phyloP scores from a whole-genome alignment of 1,140 invertebrate species.

The Drosophila funebris region DNA sequence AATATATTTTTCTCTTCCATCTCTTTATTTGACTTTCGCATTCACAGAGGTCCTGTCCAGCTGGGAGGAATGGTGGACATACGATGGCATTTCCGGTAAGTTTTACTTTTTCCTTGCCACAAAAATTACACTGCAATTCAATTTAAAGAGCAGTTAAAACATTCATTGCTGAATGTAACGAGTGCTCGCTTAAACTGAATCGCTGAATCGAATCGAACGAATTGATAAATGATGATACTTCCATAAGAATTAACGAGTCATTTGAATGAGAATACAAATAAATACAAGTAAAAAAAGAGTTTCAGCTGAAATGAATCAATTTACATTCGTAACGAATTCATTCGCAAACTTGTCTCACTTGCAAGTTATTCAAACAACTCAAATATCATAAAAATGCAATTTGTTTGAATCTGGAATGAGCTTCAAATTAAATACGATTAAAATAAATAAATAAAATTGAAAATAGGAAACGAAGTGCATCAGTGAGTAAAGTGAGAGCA shows the following conservation, averaged over 20 bases:
- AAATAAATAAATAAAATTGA: no score
- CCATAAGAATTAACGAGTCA: no score
- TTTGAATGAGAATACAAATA: no score
- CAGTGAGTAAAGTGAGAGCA: no score
- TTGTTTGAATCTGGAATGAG: no score
- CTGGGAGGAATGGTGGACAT: slow-evolving; percentile 98
- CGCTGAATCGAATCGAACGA: no score
- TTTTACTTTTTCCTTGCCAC: slow-evolving; percentile 11
- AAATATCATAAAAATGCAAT: no score
- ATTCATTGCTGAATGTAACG: background rate
- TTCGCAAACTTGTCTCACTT: no score
- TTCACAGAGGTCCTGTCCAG: slow-evolving; percentile 88
- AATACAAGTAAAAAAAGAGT: background rate
- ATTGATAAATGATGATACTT: no score
- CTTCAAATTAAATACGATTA: no score
- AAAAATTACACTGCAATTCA: background rate
- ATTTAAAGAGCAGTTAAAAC: background rate
- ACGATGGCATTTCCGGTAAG: slow-evolving; percentile 95
- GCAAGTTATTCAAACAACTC: no score
- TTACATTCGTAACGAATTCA: background rate
- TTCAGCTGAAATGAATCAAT: background rate
- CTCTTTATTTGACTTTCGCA: slow-evolving; percentile 41
- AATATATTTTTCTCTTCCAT: slow-evolving; percentile 1
- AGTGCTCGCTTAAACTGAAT: background rate
- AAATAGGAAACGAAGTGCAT: no score